phyloP scores from a whole-genome alignment of 1,140 invertebrate genomes.

The Onthophagus taurus region DNA sequence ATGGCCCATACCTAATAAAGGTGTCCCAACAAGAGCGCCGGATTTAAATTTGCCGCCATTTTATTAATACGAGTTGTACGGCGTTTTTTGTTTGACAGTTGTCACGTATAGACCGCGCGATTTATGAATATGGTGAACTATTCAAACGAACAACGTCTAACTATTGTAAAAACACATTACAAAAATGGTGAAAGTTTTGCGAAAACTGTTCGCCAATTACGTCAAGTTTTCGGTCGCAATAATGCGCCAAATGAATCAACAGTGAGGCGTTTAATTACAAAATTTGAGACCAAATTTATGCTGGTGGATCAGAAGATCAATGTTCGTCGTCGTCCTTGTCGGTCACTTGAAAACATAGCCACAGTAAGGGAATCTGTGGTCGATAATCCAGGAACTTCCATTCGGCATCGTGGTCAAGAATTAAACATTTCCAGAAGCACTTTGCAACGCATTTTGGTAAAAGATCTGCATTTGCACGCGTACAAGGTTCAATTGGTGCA shows the following conservation, averaged over 20 bases:
- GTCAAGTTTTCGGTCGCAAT: constrained; percentile 24
- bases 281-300: constrained; percentile 18
- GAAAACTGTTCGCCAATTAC: constrained; percentile 7
- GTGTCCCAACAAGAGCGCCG: too few relatives aligned
- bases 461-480: constrained; percentile 20
- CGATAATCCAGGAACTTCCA: constrained; percentile 26
- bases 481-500: constrained; percentile 23
- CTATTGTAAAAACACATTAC: too few relatives aligned
- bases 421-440: constrained; percentile 25
- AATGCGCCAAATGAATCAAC: constrained; percentile 22
- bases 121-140: too few relatives aligned
- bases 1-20: too few relatives aligned
- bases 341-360: constrained; percentile 22
- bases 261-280: constrained; percentile 26
- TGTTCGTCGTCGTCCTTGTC: constrained; percentile 12
- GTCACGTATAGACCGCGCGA: too few relatives aligned
- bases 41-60: too few relatives aligned
- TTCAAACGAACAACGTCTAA: too few relatives aligned
- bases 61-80: too few relatives aligned
- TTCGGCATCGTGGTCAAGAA: constrained; percentile 24
- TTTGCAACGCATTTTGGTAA: constrained; percentile 20
- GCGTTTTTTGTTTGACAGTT: too few relatives aligned
- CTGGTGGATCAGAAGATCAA: constrained; percentile 14
- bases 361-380: constrained; percentile 23
- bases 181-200: too few relatives aligned